A percentile compares a stretch with the other conserved stretches of the same genome.
phyloP scores from a whole-genome alignment of 2,113 vertebrate species.

The Semnornis frantzii region DNA sequence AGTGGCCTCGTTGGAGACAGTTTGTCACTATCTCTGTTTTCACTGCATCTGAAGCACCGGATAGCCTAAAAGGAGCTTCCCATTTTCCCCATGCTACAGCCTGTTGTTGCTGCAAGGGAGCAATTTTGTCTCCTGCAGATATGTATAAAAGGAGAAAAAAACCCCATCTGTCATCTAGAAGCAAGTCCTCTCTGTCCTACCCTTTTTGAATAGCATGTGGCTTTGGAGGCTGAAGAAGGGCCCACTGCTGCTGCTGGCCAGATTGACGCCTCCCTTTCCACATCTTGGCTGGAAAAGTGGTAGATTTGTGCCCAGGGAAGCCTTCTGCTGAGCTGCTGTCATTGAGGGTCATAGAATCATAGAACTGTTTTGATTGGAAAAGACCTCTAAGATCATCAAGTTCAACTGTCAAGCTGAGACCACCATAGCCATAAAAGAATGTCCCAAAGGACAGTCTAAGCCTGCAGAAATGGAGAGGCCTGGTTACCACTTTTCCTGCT shows the following conservation, averaged over 20 bases:
- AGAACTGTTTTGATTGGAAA: too few species aligned
- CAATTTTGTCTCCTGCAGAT: background rate
- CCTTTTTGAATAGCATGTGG: background rate
- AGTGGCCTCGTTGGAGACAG: background rate
- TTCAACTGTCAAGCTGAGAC: too few species aligned
- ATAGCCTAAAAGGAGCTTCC: background rate
- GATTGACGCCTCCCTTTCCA: background rate
- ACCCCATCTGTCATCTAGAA: background rate
- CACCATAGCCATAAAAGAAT: too few species aligned
- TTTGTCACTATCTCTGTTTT: background rate
- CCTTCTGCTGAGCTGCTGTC: background rate
- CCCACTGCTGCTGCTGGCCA: fast-evolving
- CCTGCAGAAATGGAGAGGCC: background rate
- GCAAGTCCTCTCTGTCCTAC: background rate
- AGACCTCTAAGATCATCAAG: too few species aligned
- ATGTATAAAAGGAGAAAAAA: background rate
- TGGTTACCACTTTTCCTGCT: background rate
- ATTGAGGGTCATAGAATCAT: too few species aligned
- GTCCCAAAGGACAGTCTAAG: background rate
- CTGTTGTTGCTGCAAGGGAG: background rate
- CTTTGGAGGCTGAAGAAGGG: background rate
- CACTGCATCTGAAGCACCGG: background rate
- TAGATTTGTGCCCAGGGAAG: background rate
- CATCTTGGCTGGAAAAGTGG: background rate
- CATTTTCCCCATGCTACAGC: background rate